Evolutionary conservation across 2,888 invertebrate genomes (phyloP), one percentile per base, ranked within the genome.

Genomic region (Achlya flavicornis): DNA sequence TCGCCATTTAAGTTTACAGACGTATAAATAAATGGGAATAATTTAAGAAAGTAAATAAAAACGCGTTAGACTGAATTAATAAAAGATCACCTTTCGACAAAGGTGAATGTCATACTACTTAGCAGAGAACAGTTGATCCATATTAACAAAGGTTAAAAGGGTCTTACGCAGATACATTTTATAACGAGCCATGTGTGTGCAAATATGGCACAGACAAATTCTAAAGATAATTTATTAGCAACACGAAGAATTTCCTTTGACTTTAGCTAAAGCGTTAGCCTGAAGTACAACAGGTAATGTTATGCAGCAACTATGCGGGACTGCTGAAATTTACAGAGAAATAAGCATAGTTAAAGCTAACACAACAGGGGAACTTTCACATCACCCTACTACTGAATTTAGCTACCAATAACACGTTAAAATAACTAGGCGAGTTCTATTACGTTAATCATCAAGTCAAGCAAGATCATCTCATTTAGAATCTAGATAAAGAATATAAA

Each of bases 11-110:
- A 26, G 26, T 26, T 35, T 35, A 35, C 35, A 35, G 11, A 46
- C 0, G n/a, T n/a, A 46, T n/a, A 48, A 48, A 14, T 16, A 16
- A 16, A 48, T 16, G 16, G 3, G 16, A 16, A 16, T 53, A 19
- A 19, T 19, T 19, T 10, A 19, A n/a, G 53, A 53, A 53, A 53
- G 53, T 53, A 53, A 53, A 19, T n/a, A 53, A n/a, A 61, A 3
- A 26, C 19, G 46, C 26, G 65, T 64, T 66, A 59, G 53, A 67
- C 69, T 67, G 66, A 63, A 67, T 68, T 66, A 71, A 68, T 61
- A 65, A 65, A 69, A 68, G 63, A 67, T 72, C 19, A 53, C 53
- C 53, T 53, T 53, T 19, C 10, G 8, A 53, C 53, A 53, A 53
- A 53, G 53, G 53, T 19, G 8, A 19, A 53, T 14, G 16, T 48